Percentiles rank a stretch among this genome's conserved stretches.
These are phyloP conservation scores for Colistium nudipinnis DNA, from an alignment of 2,113 vertebrate species.

Conservation along the genomic window DNA sequence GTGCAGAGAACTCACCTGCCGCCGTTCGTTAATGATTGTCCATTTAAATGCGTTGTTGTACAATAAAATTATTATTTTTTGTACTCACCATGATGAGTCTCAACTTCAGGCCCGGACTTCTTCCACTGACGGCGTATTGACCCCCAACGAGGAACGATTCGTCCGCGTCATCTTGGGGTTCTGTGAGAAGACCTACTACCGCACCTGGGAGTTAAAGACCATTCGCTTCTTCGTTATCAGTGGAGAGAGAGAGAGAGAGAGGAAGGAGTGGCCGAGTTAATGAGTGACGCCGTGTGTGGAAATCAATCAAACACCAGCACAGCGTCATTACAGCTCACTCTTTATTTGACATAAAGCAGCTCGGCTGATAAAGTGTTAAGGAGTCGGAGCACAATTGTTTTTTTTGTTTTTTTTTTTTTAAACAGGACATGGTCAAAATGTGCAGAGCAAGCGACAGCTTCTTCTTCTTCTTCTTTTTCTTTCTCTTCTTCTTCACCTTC, in stretches of 20 bases:
- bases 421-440: conserved; percentile 32
- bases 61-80: too few species aligned
- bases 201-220: background rate
- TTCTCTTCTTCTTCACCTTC: too few species aligned
- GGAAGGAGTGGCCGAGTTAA: conserved; percentile 57
- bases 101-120: background rate
- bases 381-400: too few species aligned
- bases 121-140: background rate
- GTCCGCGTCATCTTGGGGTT: too few species aligned
- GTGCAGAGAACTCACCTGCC: background rate
- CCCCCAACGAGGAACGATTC: too few species aligned
- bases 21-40: conserved; percentile 58
- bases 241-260: conserved; percentile 4
- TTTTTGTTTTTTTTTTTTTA: too few species aligned
- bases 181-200: too few species aligned
- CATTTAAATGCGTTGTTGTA: conserved; percentile 17
- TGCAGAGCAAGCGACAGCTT: conserved; percentile 30
- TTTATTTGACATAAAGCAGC: conserved; percentile 69
- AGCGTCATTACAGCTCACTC: conserved; percentile 51
- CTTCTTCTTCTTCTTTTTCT: too few species aligned
- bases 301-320: conserved; percentile 18
- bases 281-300: conserved; percentile 51
- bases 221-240: conserved; percentile 28
- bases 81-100: conserved; percentile 33
- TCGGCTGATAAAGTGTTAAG: conserved; percentile 60